phyloP scores from a whole-genome alignment of 2,113 vertebrate genomes.

The Oreocharis arfaki region DNA sequence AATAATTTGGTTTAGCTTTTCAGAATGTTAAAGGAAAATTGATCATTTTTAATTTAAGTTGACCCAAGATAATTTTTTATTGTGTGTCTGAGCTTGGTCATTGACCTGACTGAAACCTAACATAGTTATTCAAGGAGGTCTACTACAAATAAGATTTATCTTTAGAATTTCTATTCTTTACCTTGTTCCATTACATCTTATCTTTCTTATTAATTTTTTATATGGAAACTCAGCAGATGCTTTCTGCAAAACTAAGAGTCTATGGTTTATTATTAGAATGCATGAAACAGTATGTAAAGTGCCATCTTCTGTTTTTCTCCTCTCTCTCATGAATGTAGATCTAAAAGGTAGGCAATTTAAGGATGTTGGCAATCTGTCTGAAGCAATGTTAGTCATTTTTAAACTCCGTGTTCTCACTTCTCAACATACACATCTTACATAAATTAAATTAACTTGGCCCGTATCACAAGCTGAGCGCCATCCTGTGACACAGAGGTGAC shows the following conservation, averaged over 20 bases:
- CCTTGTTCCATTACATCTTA: not conserved
- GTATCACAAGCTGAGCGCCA: not conserved
- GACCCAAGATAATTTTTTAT: not conserved
- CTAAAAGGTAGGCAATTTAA: not conserved
- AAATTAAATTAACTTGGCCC: constrained; percentile 16
- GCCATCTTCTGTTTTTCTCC: not conserved
- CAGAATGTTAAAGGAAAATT: not conserved
- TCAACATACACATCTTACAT: not conserved
- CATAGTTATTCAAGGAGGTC: not conserved
- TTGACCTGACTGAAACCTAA: not conserved
- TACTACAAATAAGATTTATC: not conserved
- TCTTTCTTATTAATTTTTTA: not conserved
- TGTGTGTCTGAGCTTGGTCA: not conserved
- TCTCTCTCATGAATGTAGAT: not conserved
- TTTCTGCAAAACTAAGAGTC: not conserved
- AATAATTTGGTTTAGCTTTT: not conserved
- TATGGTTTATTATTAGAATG: not conserved
- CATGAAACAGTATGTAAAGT: not conserved
- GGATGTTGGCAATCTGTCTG: not conserved
- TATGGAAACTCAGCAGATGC: not conserved
- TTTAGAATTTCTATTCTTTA: not conserved
- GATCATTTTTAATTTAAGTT: not conserved
- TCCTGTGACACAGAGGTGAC: not conserved
- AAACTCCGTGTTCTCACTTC: not conserved
- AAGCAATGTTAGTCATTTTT: not conserved